A percentile compares a stretch with the other conserved stretches of the same genome.
phyloP scores from a whole-genome alignment of 2,797 vertebrate genomes.

The Threskiornis aethiopicus region DNA sequence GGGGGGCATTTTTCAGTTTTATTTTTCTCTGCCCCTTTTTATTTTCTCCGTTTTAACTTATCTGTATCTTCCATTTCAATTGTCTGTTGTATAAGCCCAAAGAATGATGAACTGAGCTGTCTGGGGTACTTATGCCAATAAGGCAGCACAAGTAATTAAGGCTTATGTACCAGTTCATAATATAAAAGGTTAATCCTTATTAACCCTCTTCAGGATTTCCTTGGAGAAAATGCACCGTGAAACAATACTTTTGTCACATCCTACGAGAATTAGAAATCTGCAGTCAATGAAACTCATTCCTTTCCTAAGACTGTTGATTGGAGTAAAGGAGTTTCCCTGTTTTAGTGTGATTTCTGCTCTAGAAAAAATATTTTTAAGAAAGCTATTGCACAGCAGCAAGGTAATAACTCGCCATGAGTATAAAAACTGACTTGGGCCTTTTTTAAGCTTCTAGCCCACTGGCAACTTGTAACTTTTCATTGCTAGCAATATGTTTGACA shows the following conservation, averaged over 20 bases:
- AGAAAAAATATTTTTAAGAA: not conserved
- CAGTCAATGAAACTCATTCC: not conserved
- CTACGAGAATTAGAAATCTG: not conserved
- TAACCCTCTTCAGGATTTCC: not conserved
- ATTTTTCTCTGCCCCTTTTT: conserved; percentile 24
- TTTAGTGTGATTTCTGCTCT: not conserved
- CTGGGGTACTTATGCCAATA: not conserved
- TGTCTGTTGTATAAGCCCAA: not conserved
- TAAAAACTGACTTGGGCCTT: not conserved
- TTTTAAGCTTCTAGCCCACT: not conserved
- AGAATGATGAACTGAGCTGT: not conserved
- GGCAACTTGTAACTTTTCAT: not conserved
- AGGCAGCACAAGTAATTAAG: not conserved
- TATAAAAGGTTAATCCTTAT: conserved; percentile 10
- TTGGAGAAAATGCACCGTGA: not conserved
- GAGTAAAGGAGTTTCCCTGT: not conserved
- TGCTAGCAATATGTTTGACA: not conserved
- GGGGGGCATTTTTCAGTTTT: conserved; percentile 27
- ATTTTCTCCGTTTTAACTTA: conserved; percentile 48
- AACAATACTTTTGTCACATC: not conserved
- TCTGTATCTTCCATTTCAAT: not conserved
- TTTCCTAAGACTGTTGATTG: not conserved
- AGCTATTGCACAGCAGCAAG: not conserved
- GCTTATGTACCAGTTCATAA: not conserved
- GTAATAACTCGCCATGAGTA: not conserved